Evolutionary conservation across 2,113 vertebrate species (phyloP).

Genomic region (Columba livia): DNA sequence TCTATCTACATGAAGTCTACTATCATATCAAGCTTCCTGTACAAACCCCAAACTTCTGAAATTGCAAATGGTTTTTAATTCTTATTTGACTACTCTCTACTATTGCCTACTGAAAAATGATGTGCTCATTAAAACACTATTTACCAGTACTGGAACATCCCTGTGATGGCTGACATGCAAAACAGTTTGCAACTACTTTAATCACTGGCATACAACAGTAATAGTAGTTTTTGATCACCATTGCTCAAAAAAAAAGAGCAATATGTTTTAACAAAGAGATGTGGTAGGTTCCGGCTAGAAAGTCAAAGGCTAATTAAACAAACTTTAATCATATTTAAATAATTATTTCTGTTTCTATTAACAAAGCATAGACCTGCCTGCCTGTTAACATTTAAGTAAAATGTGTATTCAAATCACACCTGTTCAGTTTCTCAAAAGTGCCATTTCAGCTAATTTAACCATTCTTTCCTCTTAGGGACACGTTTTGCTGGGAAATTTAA

Average conservation of each 20-base stretch:
- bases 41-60: neutral
- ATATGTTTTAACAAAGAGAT: neutral
- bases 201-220: neutral
- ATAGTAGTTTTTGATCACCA: neutral
- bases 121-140: neutral
- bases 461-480: slow-evolving; percentile 78
- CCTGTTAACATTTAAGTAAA: slow-evolving; percentile 62
- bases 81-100: neutral
- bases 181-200: neutral
- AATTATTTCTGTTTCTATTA: neutral
- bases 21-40: neutral
- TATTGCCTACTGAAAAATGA: neutral
- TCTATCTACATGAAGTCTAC: neutral
- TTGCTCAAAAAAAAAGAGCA: neutral
- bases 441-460: slow-evolving; percentile 81
- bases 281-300: neutral
- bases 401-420: slow-evolving; percentile 80
- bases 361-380: slow-evolving; percentile 13
- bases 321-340: neutral
- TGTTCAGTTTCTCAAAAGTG: slow-evolving; percentile 76
- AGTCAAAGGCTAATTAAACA: neutral
- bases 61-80: neutral
- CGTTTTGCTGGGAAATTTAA: slow-evolving; percentile 77
- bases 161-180: neutral
- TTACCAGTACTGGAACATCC: neutral